These are phyloP conservation scores for Hirundichthys speculiger DNA, from an alignment of 2,113 vertebrate species.

Conservation along the genomic window DNA sequence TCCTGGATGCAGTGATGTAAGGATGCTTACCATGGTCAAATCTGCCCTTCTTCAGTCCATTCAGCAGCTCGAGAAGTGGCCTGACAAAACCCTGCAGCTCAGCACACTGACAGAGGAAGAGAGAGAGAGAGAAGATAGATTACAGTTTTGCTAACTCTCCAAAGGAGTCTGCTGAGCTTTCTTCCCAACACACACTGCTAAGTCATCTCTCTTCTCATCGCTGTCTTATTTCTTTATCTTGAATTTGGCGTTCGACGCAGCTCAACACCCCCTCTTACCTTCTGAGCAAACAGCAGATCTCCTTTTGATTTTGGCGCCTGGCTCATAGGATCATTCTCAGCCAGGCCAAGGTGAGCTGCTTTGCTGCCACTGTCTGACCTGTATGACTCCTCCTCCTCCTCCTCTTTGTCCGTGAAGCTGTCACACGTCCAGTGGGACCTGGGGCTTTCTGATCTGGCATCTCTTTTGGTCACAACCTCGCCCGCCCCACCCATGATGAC, in stretches of 20 bases:
- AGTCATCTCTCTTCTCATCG: conserved; percentile 16
- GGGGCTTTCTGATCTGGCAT: conserved; percentile 49
- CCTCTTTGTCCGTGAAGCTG: conserved; percentile 58
- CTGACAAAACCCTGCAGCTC: conserved; percentile 90
- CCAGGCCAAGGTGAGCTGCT: not conserved
- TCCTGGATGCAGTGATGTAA: conserved; percentile 1
- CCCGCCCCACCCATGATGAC: conserved; percentile 31
- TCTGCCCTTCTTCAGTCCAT: conserved; percentile 88
- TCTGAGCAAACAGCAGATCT: conserved; percentile 89
- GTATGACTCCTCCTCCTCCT: conserved; percentile 58
- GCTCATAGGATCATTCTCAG: not conserved
- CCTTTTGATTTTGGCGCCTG: conserved; percentile 72
- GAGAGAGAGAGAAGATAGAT: conserved; percentile 46
- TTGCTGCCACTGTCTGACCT: conserved; percentile 33
- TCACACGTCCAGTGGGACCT: conserved; percentile 72
- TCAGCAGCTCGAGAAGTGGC: conserved; percentile 89
- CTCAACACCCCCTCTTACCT: conserved; percentile 75
- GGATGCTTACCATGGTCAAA: conserved; percentile 86
- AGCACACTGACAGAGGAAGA: conserved; percentile 82
- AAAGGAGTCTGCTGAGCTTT: conserved; percentile 29
- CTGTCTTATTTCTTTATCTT: not conserved
- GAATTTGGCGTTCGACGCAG: not conserved
- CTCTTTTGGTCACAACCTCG: not conserved
- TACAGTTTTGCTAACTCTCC: conserved; percentile 34
- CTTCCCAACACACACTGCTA: conserved; percentile 16